Evolutionary conservation across 2,888 invertebrate species (phyloP).

Genomic region (Rhamphomyia laevipes): DNA sequence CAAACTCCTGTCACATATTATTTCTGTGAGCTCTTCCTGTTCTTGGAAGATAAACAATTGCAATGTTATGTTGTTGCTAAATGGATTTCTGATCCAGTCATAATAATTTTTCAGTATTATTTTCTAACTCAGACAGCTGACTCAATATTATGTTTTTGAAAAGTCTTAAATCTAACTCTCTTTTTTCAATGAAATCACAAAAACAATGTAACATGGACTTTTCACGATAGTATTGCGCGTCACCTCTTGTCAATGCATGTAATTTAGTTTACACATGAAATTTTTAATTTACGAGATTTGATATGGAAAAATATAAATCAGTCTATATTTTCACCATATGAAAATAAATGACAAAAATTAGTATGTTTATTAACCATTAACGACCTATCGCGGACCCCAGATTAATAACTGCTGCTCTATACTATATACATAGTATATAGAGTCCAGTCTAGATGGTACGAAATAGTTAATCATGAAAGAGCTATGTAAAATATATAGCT

Average conservation of each 20-base stretch:
- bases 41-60: background rate
- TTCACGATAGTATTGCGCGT: no score
- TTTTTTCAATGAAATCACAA: background rate
- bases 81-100: background rate
- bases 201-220: background rate
- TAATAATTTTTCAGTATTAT: background rate
- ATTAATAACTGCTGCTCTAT: no score
- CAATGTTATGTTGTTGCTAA: background rate
- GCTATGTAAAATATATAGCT: no score
- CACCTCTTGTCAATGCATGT: no score
- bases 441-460: no score
- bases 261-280: no score
- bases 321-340: background rate
- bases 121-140: background rate
- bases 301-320: no score
- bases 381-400: no score
- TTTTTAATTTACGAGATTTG: no score
- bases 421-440: no score
- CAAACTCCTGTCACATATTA: background rate
- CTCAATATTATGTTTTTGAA: background rate
- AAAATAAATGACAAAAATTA: background rate
- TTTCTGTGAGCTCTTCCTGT: background rate
- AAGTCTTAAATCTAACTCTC: background rate
- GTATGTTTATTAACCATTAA: no score
- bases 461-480: no score